Conservation (phyloP, 1,140 invertebrate species). For the Agrypnia vestita region DNA sequence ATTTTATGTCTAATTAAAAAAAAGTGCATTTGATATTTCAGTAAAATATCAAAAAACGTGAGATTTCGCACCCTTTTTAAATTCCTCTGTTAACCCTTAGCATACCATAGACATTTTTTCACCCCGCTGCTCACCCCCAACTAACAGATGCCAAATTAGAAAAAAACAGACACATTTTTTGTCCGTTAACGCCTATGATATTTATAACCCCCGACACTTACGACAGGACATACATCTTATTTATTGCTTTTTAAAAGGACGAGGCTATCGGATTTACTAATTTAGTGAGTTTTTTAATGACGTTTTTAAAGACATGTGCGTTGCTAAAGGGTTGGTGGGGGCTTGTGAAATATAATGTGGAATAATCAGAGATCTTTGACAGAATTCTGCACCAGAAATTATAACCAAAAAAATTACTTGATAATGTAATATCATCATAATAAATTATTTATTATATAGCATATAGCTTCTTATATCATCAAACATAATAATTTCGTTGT, state of each 20-base stretch:
- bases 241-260: conserved; percentile 21
- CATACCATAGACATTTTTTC: background rate
- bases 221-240: background rate
- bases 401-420: no score
- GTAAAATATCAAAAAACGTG: no score
- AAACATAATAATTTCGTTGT: no score
- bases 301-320: background rate
- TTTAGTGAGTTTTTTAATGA: conserved; percentile 18
- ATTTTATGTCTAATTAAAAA: no score
- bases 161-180: background rate
- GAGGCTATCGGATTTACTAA: conserved; percentile 9
- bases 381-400: no score
- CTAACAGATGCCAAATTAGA: conserved; percentile 5
- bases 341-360: no score
- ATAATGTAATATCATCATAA: no score
- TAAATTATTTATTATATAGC: no score
- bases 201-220: background rate
- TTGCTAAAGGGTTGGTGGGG: background rate
- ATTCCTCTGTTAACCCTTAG: background rate
- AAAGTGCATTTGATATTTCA: no score
- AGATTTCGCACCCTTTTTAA: no score
- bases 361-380: no score
- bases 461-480: no score
- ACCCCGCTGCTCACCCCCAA: background rate
- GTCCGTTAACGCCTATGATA: background rate